Conservation (phyloP, 2,888 invertebrate genomes). For the Lasioglossum villosulum region DNA sequence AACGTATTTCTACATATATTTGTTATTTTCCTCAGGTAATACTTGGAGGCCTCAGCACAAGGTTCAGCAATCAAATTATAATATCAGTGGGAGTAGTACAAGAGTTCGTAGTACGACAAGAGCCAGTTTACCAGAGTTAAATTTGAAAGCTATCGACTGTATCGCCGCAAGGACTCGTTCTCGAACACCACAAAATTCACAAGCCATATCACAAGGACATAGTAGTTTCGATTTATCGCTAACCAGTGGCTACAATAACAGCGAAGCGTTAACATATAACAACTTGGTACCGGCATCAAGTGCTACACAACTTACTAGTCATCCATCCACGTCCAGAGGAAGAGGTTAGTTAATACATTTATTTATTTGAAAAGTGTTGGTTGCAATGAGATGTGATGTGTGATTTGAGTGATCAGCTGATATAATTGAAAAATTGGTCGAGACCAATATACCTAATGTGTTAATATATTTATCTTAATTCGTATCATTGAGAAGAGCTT, state of each 20-base stretch:
- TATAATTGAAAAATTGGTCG: conserved; percentile 38
- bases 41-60: conserved; percentile 81
- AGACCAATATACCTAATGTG: conserved; percentile 36
- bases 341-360: conserved; percentile 78
- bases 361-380: conserved; percentile 55
- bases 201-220: conserved; percentile 74
- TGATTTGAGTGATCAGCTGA: conserved; percentile 64
- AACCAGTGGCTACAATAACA: conserved; percentile 73
- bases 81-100: conserved; percentile 74
- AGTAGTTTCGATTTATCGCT: conserved; percentile 76
- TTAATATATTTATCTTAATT: conserved; percentile 34
- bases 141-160: conserved; percentile 80
- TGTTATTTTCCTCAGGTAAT: conserved; percentile 69
- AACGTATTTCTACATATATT: neutral
- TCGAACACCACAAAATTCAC: conserved; percentile 81
- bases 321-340: conserved; percentile 83
- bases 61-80: conserved; percentile 77
- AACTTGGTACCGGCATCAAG: conserved; percentile 74
- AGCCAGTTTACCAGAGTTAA: conserved; percentile 77
- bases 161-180: conserved; percentile 83
- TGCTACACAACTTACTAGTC: conserved; percentile 76
- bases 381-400: conserved; percentile 66
- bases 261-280: conserved; percentile 74
- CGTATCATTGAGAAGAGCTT: conserved; percentile 14
- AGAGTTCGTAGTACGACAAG: conserved; percentile 76